These are phyloP conservation scores for Cacoxenus indagator DNA, from an alignment of 2,888 invertebrate genomes.

Conservation along the genomic window DNA sequence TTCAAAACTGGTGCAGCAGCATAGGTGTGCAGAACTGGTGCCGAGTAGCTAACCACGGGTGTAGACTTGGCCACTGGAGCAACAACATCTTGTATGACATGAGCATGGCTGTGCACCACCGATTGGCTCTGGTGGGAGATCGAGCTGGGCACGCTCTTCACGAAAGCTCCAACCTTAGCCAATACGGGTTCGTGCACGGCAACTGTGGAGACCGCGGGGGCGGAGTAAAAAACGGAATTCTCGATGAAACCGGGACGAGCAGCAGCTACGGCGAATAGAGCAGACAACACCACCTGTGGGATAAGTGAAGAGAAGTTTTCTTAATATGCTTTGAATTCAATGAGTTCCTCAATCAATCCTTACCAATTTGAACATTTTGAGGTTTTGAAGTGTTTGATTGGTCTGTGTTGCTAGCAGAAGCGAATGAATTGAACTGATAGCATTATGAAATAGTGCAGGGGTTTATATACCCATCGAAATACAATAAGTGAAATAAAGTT, in stretches of 20 bases:
- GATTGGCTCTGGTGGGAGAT: constrained; percentile 21
- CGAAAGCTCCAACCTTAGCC: constrained; percentile 54
- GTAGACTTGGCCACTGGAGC: constrained; percentile 54
- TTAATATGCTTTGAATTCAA: not conserved
- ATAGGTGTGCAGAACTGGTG: constrained; percentile 54
- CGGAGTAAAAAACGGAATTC: constrained; percentile 39
- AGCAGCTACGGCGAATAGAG: constrained; percentile 56
- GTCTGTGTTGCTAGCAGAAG: constrained; percentile 62
- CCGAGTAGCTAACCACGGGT: constrained; percentile 42
- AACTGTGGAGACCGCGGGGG: constrained; percentile 29
- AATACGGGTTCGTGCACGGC: constrained; percentile 51
- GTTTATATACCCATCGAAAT: not conserved
- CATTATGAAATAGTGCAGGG: constrained; percentile 14
- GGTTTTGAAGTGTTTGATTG: constrained; percentile 37
- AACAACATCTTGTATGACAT: constrained; percentile 37
- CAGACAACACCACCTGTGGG: constrained; percentile 63
- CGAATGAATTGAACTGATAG: constrained; percentile 46
- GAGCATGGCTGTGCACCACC: constrained; percentile 16
- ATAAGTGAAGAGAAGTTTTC: constrained; percentile 9
- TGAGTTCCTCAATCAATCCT: constrained; percentile 27
- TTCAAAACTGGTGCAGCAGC: constrained; percentile 36
- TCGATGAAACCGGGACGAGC: constrained; percentile 56
- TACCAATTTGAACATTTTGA: constrained; percentile 68
- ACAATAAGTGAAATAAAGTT: constrained; percentile 24
- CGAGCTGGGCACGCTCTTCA: constrained; percentile 71